phyloP scores from a whole-genome alignment of 1,140 invertebrate genomes.

The Vollenhovia emeryi region DNA sequence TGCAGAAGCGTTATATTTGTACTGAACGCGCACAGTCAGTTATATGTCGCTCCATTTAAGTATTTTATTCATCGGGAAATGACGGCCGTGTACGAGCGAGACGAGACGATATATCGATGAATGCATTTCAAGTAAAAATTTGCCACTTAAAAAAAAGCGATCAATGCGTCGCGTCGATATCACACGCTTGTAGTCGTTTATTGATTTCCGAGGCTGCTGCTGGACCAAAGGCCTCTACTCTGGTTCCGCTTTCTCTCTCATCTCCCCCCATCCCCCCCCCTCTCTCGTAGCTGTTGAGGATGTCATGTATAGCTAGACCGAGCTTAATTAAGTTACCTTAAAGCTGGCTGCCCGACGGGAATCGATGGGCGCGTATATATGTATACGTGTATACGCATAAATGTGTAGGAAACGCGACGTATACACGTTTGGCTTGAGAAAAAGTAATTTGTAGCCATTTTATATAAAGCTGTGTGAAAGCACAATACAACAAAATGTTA shows the following conservation, averaged over 20 bases:
- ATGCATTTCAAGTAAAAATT: conserved; percentile 34
- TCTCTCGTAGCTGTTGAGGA: conserved; percentile 66
- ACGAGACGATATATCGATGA: conserved; percentile 8
- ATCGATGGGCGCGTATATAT: conserved; percentile 37
- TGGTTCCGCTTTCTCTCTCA: conserved; percentile 37
- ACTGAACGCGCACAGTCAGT: background rate
- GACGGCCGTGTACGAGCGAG: background rate
- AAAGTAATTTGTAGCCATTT: conserved; percentile 21
- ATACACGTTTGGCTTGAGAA: background rate
- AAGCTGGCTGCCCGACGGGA: conserved; percentile 63
- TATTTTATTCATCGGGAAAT: conserved; percentile 18
- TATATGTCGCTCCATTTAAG: conserved; percentile 27
- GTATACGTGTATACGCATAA: background rate
- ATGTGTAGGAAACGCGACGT: background rate
- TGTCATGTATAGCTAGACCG: conserved; percentile 74
- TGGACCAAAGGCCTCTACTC: conserved; percentile 72
- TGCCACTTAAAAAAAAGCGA: conserved; percentile 39
- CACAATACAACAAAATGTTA: background rate
- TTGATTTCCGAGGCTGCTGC: conserved; percentile 77
- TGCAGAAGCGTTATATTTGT: background rate
- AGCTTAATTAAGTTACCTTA: conserved; percentile 79
- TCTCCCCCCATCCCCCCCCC: background rate
- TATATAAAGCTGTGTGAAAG: background rate
- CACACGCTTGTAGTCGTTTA: conserved; percentile 73
- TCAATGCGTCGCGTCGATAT: conserved; percentile 43